Evolutionary conservation across 2,888 invertebrate genomes (phyloP).

Genomic region (Patella ulyssiponensis): DNA sequence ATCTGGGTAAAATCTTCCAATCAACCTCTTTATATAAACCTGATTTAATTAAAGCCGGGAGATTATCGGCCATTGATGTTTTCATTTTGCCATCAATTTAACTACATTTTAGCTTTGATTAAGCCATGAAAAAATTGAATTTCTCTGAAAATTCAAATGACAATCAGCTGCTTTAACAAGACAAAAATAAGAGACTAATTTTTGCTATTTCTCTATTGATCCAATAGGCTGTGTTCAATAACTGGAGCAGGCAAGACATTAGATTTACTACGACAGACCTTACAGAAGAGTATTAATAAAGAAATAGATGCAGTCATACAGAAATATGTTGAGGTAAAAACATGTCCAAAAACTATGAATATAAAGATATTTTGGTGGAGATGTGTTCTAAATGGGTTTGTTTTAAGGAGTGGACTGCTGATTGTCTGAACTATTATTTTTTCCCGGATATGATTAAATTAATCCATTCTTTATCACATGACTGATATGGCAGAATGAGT

Average conservation of each 20-base stretch:
- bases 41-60: too few relatives aligned
- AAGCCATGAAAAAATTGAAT: neutral
- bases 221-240: constrained; percentile 61
- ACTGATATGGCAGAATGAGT: too few relatives aligned
- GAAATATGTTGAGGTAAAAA: constrained; percentile 81
- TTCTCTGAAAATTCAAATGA: neutral
- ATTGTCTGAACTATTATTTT: too few relatives aligned
- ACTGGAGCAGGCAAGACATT: constrained; percentile 82
- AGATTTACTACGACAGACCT: constrained; percentile 82
- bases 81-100: neutral
- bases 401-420: too few relatives aligned
- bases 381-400: neutral
- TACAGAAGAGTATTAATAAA: constrained; percentile 84
- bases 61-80: neutral
- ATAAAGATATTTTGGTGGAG: neutral
- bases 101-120: constrained; percentile 8
- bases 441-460: too few relatives aligned
- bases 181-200: neutral
- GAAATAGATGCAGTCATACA: constrained; percentile 85
- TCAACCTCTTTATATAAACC: too few relatives aligned
- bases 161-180: neutral
- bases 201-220: constrained; percentile 8
- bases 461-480: too few relatives aligned
- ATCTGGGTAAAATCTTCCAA: too few relatives aligned
- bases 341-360: neutral